phyloP scores from a whole-genome alignment of 2,888 invertebrate genomes.

The Napeogenes sylphis region DNA sequence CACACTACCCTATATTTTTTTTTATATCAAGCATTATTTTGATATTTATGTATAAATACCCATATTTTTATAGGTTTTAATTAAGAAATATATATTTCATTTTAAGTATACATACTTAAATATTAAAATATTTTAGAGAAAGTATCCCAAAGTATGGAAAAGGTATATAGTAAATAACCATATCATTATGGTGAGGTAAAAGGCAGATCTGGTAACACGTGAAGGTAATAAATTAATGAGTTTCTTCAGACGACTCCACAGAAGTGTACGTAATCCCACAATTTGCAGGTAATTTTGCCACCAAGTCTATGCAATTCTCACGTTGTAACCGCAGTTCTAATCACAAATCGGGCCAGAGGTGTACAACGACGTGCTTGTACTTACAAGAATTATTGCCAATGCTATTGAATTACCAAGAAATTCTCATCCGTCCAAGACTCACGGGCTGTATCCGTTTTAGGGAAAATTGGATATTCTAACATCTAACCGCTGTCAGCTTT shows the following conservation, averaged over 20 bases:
- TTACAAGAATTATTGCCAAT: conserved; percentile 19
- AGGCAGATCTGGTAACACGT: neutral
- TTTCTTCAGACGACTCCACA: conserved; percentile 11
- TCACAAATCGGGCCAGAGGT: conserved; percentile 34
- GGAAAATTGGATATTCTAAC: conserved; percentile 4
- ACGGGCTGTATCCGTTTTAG: conserved; percentile 11
- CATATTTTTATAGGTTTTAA: too few species aligned
- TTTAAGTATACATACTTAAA: too few species aligned
- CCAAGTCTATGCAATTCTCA: conserved; percentile 38
- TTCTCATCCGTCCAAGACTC: conserved; percentile 14
- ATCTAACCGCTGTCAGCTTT: neutral
- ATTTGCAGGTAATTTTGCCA: conserved; percentile 51
- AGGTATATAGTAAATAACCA: neutral
- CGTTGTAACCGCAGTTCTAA: conserved; percentile 32
- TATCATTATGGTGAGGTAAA: neutral
- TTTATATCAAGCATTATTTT: neutral
- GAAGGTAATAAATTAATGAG: neutral
- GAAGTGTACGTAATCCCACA: conserved; percentile 33
- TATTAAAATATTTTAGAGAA: too few species aligned
- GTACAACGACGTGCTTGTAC: conserved; percentile 27
- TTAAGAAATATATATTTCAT: too few species aligned
- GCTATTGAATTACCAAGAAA: conserved; percentile 24
- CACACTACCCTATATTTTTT: conserved; percentile 14
- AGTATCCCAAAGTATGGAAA: neutral
- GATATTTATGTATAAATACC: too few species aligned